Percentiles rank a stretch among this genome's conserved stretches.
phyloP scores from a whole-genome alignment of 2,797 vertebrate genomes.

The Lutjanus campechanus region DNA sequence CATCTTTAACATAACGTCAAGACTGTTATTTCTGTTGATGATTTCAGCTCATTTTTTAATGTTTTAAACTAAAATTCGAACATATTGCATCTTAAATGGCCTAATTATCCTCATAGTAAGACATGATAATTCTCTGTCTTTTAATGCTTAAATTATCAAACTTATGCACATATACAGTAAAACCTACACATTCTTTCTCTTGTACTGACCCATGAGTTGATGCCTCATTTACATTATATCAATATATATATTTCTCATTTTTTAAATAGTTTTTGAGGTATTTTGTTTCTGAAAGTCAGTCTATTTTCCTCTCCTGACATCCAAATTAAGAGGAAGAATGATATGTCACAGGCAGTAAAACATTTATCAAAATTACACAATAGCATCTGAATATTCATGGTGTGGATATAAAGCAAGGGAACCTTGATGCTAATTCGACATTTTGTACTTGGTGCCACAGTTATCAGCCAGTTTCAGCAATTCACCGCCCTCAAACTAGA shows the following conservation, averaged over 20 bases:
- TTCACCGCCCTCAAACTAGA: slow-evolving; percentile 55
- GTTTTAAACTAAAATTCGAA: too few relatives aligned
- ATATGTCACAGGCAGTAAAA: slow-evolving; percentile 30
- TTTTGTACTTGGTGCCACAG: not conserved
- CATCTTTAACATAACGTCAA: too few relatives aligned
- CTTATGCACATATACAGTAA: not conserved
- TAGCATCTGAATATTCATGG: slow-evolving; percentile 25
- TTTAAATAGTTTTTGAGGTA: slow-evolving; percentile 7
- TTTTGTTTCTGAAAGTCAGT: slow-evolving; percentile 8
- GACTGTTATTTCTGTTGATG: too few relatives aligned
- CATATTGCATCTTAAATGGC: too few relatives aligned
- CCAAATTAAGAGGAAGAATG: slow-evolving; percentile 24
- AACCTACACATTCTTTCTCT: not conserved
- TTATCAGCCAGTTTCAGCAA: slow-evolving; percentile 39
- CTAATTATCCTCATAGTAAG: slow-evolving; percentile 16
- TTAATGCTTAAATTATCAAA: slow-evolving; percentile 1
- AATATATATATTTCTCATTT: not conserved
- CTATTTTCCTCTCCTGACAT: not conserved
- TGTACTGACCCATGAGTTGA: slow-evolving; percentile 1
- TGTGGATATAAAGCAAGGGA: not conserved
- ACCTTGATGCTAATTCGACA: slow-evolving; percentile 17
- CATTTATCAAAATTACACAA: slow-evolving; percentile 11
- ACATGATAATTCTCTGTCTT: slow-evolving; percentile 2
- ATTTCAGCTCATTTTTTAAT: too few relatives aligned
- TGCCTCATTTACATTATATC: slow-evolving; percentile 15